Evolutionary conservation across 2,888 invertebrate genomes (phyloP).

Genomic region (Neocrepidodera transversa): DNA sequence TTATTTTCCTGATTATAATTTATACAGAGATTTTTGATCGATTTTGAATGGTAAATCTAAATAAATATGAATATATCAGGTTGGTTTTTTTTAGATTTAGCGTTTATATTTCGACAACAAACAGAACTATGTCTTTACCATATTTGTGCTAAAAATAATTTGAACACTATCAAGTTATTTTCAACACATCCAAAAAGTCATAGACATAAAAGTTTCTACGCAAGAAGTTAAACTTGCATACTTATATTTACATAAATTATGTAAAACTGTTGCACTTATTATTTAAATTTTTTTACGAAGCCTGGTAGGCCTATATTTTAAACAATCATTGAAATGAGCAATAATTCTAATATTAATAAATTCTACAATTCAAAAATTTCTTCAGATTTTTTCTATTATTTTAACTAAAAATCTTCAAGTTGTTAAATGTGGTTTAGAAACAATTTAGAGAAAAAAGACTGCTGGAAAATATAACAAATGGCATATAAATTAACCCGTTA

Average conservation of each 20-base stretch:
- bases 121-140: too few relatives aligned
- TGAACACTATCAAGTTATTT: neutral
- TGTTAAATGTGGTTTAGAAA: too few relatives aligned
- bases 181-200: neutral
- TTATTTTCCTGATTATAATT: neutral
- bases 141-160: neutral
- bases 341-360: constrained; percentile 10
- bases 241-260: constrained; percentile 1
- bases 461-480: too few relatives aligned
- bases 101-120: too few relatives aligned
- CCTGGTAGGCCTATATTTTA: constrained; percentile 33
- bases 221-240: neutral
- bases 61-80: too few relatives aligned
- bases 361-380: neutral
- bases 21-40: neutral
- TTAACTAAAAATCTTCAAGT: too few relatives aligned
- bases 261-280: constrained; percentile 27
- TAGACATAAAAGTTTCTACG: neutral
- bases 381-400: neutral
- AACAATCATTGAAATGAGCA: constrained; percentile 22
- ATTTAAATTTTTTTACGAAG: constrained; percentile 19
- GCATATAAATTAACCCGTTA: too few relatives aligned
- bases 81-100: too few relatives aligned
- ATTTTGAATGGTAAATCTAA: neutral
- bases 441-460: too few relatives aligned